Evolutionary conservation across 2,888 invertebrate species (phyloP).

Genomic region (Iphiclides podalirius): DNA sequence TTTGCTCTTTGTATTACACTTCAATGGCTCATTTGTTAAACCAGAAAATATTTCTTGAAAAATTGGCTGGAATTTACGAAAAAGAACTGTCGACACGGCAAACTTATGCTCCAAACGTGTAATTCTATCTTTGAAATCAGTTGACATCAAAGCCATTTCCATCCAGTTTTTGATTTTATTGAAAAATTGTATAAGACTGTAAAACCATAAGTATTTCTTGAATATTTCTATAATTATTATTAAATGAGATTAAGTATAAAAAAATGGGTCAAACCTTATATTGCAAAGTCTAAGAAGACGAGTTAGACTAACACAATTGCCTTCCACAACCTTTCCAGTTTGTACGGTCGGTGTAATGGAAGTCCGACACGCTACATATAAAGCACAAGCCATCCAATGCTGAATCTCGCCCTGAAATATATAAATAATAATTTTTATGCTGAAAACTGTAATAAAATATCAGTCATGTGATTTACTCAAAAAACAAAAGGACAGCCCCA

Average conservation of each 20-base stretch:
- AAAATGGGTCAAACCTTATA: conserved; percentile 82
- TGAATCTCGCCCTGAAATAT: conserved; percentile 89
- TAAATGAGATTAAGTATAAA: no score
- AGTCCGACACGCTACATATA: conserved; percentile 93
- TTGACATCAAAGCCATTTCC: conserved; percentile 94
- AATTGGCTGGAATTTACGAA: conserved; percentile 93
- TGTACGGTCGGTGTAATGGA: conserved; percentile 90
- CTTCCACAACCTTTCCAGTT: conserved; percentile 86
- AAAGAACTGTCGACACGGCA: conserved; percentile 95
- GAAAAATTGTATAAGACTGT: conserved; percentile 95
- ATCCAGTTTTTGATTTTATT: conserved; percentile 97
- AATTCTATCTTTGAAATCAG: conserved; percentile 90
- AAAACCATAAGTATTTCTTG: background rate
- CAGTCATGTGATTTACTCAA: background rate
- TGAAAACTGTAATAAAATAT: no score
- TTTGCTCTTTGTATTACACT: conserved; percentile 80
- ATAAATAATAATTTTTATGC: background rate
- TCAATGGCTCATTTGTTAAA: conserved; percentile 76
- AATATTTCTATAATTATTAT: background rate
- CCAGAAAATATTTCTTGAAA: conserved; percentile 92
- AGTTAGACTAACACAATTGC: conserved; percentile 95
- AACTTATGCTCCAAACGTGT: conserved; percentile 93
- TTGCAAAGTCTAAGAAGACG: conserved; percentile 93
- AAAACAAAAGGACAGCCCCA: conserved; percentile 3
- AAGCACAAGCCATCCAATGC: conserved; percentile 97